phyloP scores from a whole-genome alignment of 2,888 invertebrate species.

The Gymnosoma rotundatum region DNA sequence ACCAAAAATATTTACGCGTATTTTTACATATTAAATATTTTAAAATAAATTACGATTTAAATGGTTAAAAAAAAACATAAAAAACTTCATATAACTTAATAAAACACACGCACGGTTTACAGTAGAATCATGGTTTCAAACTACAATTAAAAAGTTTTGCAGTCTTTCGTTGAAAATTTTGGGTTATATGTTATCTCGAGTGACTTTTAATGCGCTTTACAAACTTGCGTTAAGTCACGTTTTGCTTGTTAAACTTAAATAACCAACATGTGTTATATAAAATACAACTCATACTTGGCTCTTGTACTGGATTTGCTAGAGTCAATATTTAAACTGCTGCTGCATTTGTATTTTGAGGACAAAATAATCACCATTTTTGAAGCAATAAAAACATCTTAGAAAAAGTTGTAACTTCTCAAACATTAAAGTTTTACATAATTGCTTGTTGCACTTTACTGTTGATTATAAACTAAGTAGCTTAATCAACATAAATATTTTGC shows the following conservation, averaged over 20 bases:
- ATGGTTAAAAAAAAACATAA: not conserved
- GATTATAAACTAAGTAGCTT: too few species aligned
- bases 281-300: too few species aligned
- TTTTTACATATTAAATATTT: constrained; percentile 1
- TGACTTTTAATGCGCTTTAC: constrained; percentile 65
- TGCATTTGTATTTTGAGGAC: not conserved
- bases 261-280: constrained; percentile 60
- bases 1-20: constrained; percentile 24
- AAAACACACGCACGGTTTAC: not conserved
- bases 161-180: constrained; percentile 3
- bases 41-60: not conserved
- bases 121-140: not conserved
- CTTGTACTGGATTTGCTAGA: too few species aligned
- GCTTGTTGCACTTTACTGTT: too few species aligned
- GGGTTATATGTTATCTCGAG: constrained; percentile 58
- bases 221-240: constrained; percentile 70
- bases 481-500: too few species aligned
- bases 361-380: constrained; percentile 47
- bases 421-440: too few species aligned
- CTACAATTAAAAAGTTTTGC: constrained; percentile 58
- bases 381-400: constrained; percentile 14
- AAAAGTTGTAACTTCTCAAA: constrained; percentile 17
- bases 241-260: constrained; percentile 69
- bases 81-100: too few species aligned
- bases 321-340: too few species aligned